These are phyloP conservation scores for Lycodopsis pacificus DNA, from an alignment of 2,797 vertebrate genomes.

Conservation along the genomic window DNA sequence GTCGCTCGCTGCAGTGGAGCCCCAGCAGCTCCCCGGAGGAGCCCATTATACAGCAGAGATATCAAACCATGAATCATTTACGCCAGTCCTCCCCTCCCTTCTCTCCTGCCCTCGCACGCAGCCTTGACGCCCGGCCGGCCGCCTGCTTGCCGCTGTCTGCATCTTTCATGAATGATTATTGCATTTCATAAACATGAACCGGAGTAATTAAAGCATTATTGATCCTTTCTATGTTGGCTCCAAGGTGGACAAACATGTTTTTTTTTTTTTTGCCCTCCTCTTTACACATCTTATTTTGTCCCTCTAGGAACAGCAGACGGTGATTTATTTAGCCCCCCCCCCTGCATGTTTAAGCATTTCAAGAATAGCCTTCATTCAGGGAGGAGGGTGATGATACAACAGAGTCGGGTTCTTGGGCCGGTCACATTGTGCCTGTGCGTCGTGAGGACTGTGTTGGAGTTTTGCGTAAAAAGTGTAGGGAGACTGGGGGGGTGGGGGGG, in stretches of 20 bases:
- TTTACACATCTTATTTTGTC: slow-evolving; percentile 48
- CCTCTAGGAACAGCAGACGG: slow-evolving; percentile 42
- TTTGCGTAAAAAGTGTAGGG: slow-evolving; percentile 68
- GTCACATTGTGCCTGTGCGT: slow-evolving; percentile 45
- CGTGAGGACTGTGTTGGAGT: slow-evolving; percentile 40
- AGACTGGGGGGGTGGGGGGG: slow-evolving; percentile 18
- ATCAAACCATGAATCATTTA: slow-evolving; percentile 95
- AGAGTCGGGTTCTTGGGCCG: slow-evolving; percentile 36
- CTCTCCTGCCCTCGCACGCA: slow-evolving; percentile 52
- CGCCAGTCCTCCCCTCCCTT: slow-evolving; percentile 79
- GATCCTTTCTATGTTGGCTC: slow-evolving; percentile 79
- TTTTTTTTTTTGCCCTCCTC: slow-evolving; percentile 19
- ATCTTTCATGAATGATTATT: slow-evolving; percentile 97
- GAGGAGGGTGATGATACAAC: slow-evolving; percentile 37
- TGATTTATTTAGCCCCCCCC: slow-evolving; percentile 54
- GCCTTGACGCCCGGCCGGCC: slow-evolving; percentile 54
- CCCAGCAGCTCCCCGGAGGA: slow-evolving; percentile 85
- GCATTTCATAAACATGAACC: slow-evolving; percentile 91
- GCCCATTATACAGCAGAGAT: slow-evolving; percentile 89
- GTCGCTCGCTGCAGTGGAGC: slow-evolving; percentile 75
- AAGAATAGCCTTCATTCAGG: slow-evolving; percentile 49
- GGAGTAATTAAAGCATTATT: slow-evolving; percentile 92
- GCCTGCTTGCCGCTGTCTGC: slow-evolving; percentile 84
- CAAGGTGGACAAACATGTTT: slow-evolving; percentile 49
- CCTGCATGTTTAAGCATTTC: slow-evolving; percentile 42